phyloP scores from a whole-genome alignment of 1,140 invertebrate species.

The Drosophila albomicans region DNA sequence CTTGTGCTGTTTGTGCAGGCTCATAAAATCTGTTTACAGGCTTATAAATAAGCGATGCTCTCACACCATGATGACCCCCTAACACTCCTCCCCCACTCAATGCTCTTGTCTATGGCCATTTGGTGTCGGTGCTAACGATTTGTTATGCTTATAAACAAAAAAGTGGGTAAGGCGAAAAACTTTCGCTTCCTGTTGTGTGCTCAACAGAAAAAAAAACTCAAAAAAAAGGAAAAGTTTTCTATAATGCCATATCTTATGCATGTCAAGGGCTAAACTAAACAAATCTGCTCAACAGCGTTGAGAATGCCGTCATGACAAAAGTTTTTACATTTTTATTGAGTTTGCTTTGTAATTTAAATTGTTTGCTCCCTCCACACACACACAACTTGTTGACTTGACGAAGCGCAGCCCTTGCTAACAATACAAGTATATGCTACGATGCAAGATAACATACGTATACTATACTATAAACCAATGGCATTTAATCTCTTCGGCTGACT shows the following conservation, averaged over 20 bases:
- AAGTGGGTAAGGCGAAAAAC: constrained; percentile 22
- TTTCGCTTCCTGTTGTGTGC: constrained; percentile 22
- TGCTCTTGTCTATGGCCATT: background rate
- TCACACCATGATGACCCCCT: constrained; percentile 1
- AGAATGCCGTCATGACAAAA: constrained; percentile 62
- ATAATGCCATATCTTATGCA: constrained; percentile 74
- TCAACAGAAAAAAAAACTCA: constrained; percentile 3
- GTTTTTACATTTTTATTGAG: constrained; percentile 80
- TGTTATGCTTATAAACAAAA: constrained; percentile 71
- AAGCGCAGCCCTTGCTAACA: constrained; percentile 38
- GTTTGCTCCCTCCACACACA: constrained; percentile 62
- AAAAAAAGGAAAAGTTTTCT: constrained; percentile 39
- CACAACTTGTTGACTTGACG: constrained; percentile 71
- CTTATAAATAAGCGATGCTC: constrained; percentile 72
- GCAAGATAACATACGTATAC: constrained; percentile 3
- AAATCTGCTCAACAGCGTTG: constrained; percentile 43
- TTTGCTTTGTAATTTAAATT: constrained; percentile 83
- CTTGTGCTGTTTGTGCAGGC: constrained; percentile 58
- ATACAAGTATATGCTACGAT: constrained; percentile 43
- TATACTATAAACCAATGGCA: constrained; percentile 50
- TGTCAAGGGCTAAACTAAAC: constrained; percentile 72
- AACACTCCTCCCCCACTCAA: constrained; percentile 3
- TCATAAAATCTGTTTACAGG: constrained; percentile 81
- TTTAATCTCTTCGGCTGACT: constrained; percentile 75
- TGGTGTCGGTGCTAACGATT: constrained; percentile 56